Percentiles rank a stretch among this genome's conserved stretches.
These are phyloP conservation scores for Ataeniobius toweri DNA, from an alignment of 2,797 vertebrate genomes.

Conservation along the genomic window DNA sequence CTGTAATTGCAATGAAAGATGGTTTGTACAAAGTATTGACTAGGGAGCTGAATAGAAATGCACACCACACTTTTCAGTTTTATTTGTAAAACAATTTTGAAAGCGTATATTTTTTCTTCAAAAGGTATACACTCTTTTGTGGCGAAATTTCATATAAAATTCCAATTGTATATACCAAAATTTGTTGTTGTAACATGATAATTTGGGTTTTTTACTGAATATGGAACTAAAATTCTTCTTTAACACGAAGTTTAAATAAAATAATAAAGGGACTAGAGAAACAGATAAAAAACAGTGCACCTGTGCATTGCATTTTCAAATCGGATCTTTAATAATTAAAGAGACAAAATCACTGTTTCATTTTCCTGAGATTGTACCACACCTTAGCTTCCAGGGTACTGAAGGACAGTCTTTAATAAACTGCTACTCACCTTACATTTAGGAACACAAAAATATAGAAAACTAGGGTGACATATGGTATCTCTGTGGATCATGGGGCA, in stretches of 20 bases:
- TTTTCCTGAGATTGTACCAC: background rate
- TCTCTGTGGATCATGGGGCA: conserved; percentile 10
- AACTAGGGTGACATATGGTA: background rate
- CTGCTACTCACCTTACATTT: too few species aligned
- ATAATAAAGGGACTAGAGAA: background rate
- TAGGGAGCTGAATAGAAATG: background rate
- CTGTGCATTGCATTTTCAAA: background rate
- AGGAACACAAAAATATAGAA: background rate
- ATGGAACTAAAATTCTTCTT: background rate
- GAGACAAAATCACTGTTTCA: background rate
- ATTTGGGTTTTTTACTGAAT: background rate
- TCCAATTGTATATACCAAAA: too few species aligned
- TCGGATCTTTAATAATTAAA: background rate
- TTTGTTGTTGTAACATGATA: background rate
- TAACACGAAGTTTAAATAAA: background rate
- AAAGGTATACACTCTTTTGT: too few species aligned
- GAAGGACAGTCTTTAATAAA: background rate
- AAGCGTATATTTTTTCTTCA: too few species aligned
- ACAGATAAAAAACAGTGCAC: too few species aligned
- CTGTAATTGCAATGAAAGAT: too few species aligned
- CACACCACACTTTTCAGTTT: background rate
- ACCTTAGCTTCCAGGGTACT: background rate
- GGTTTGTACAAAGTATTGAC: too few species aligned
- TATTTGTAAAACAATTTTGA: background rate
- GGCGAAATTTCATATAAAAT: too few species aligned